These are phyloP conservation scores for Hyles vespertilio DNA, from an alignment of 1,140 invertebrate genomes.

Conservation along the genomic window DNA sequence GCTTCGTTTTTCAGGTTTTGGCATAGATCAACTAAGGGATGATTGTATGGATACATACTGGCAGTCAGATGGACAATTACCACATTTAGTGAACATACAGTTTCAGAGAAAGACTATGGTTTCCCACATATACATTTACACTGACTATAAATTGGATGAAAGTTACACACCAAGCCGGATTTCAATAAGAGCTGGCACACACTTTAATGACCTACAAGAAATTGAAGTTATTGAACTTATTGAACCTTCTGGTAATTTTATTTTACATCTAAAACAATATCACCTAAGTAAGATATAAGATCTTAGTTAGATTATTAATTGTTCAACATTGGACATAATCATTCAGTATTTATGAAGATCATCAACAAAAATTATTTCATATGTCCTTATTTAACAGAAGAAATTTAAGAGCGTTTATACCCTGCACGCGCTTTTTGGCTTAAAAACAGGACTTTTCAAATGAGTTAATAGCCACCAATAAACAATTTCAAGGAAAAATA, in stretches of 20 bases:
- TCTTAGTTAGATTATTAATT: too few species aligned
- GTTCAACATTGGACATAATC: too few species aligned
- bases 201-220: conserved; percentile 99
- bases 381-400: too few species aligned
- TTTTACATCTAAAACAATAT: conserved; percentile 32
- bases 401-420: too few species aligned
- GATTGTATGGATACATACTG: conserved; percentile 98
- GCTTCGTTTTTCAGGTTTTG: conserved; percentile 94
- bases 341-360: too few species aligned
- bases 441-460: too few species aligned
- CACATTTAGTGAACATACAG: conserved; percentile 98
- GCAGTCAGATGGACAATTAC: conserved; percentile 99
- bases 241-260: conserved; percentile 88
- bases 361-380: too few species aligned
- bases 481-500: too few species aligned
- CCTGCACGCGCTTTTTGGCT: too few species aligned
- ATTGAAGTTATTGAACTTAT: conserved; percentile 95
- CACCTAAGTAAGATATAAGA: too few species aligned
- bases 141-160: conserved; percentile 98
- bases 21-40: conserved; percentile 96
- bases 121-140: conserved; percentile 96
- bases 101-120: conserved; percentile 97
- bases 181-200: conserved; percentile 94
- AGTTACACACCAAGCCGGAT: conserved; percentile 98
- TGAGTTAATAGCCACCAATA: too few species aligned